Base-by-base conservation (phyloP, 2,797 vertebrate genomes). In the Myotis findleyi region DNA sequence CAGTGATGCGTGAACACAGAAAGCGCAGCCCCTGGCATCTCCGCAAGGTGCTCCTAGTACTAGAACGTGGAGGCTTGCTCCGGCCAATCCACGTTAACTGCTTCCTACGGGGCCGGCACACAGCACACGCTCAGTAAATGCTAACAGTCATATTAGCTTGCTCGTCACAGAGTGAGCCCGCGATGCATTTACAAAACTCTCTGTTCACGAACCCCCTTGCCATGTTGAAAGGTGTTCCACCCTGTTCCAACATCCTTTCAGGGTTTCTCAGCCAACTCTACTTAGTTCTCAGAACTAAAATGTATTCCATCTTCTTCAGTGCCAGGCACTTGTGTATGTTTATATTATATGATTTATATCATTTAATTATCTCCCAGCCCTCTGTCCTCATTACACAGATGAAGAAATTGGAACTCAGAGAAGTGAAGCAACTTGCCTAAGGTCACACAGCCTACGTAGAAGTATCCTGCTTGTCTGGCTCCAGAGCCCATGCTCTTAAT, bases 231-330 rank as follows among this genome's bases (percentile, higher is more conserved):
- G 68, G 59, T n/a, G 17, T 69, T 66, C 27, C n/a, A 38, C 16
- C 23, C 13, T 5, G 5, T 77, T 84, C 80, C 80, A 69, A 87
- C 49, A 66, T 57, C 57, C 51, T 91, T 69, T 76, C 6, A 66
- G 71, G 9, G 17, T 55, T 95, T 83, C 36, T 44, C 23, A 64
- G 55, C 14, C 51, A 93, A 73, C 47, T 87, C 41, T 75, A 41
- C 69, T 83, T 33, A 62, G 27, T 62, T 91, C 94, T 86, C 64
- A 82, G 62, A 87, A 79, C 12, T 41, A 53, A 77, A 77, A 80
- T 81, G 36, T 62, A 71, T 90, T 80, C 38, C 0, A 36, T 47
- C 23, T 62, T 75, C 72, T 57, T 80, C 81, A 89, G 38, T 62
- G 36, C 64, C 53, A 83, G 79, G 8, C 10, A 47, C 21, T 47